These are phyloP conservation scores for Streblospio benedicti DNA, from an alignment of 1,140 invertebrate species.

Conservation along the genomic window DNA sequence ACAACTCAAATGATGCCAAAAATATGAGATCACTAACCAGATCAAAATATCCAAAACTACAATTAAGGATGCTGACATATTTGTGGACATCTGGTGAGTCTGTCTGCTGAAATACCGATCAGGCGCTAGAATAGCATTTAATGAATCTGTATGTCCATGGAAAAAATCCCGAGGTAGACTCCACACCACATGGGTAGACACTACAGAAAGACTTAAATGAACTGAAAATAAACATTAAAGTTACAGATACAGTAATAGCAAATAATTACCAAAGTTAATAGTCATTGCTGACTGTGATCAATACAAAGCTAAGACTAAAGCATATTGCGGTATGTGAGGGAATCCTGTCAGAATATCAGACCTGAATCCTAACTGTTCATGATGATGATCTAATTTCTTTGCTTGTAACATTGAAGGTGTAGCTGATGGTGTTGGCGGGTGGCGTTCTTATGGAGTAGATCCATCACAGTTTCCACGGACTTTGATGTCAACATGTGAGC, in stretches of 20 bases:
- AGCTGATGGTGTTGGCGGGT: slow-evolving; percentile 95
- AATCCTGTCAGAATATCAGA: background rate
- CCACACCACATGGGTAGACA: too few relatives aligned
- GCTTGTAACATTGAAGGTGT: slow-evolving; percentile 64
- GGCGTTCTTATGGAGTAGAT: slow-evolving; percentile 94
- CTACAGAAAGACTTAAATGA: too few relatives aligned
- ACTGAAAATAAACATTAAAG: background rate
- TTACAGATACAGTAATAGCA: background rate
- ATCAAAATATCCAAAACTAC: too few relatives aligned
- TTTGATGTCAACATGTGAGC: slow-evolving; percentile 87
- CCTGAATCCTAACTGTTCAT: background rate
- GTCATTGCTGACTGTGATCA: background rate
- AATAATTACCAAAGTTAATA: background rate
- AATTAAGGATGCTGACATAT: too few relatives aligned
- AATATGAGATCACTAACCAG: too few relatives aligned
- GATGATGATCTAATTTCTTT: slow-evolving; percentile 6
- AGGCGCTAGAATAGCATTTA: too few relatives aligned
- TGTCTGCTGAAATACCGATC: too few relatives aligned
- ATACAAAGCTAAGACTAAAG: background rate
- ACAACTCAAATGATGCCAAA: too few relatives aligned
- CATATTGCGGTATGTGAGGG: background rate
- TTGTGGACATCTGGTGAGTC: too few relatives aligned
- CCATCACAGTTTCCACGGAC: slow-evolving; percentile 88
- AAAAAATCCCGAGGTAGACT: too few relatives aligned
- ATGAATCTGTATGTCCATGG: too few relatives aligned